Percentiles rank a stretch among this genome's conserved stretches.
Conservation (phyloP, 2,888 invertebrate species). For the Argyra leucocephala region DNA sequence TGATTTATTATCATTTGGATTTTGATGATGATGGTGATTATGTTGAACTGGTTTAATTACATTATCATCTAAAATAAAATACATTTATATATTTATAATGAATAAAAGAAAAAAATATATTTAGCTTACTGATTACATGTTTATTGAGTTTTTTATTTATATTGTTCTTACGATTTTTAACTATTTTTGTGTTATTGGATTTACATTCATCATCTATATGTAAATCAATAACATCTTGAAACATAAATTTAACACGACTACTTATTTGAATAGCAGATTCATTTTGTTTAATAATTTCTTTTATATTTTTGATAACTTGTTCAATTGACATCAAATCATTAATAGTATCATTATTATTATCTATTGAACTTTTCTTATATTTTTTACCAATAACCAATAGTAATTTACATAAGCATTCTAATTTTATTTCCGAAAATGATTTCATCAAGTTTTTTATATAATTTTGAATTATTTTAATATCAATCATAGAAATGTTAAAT, state of each 20-base stretch:
- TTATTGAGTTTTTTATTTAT: no score
- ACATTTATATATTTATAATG: no score
- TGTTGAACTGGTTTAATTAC: no score
- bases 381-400: conserved; percentile 78
- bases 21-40: background rate
- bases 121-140: no score
- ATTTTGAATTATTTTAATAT: conserved; percentile 69
- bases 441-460: conserved; percentile 66
- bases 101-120: no score
- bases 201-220: conserved; percentile 67
- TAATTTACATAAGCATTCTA: conserved; percentile 84
- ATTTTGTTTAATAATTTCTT: conserved; percentile 58
- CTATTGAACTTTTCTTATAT: conserved; percentile 45
- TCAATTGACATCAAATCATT: conserved; percentile 31
- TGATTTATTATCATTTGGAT: background rate
- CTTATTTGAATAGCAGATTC: conserved; percentile 43
- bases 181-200: conserved; percentile 47
- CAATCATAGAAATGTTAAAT: conserved; percentile 77
- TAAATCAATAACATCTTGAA: conserved; percentile 80
- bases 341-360: background rate
- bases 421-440: conserved; percentile 69
- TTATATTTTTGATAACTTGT: conserved; percentile 50
- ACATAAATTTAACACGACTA: conserved; percentile 50
- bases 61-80: no score
- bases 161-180: background rate